A percentile compares a stretch with the other conserved stretches of the same genome.
These are phyloP conservation scores for Cerceris ruficornis DNA, from an alignment of 2,888 invertebrate species.

Conservation along the genomic window DNA sequence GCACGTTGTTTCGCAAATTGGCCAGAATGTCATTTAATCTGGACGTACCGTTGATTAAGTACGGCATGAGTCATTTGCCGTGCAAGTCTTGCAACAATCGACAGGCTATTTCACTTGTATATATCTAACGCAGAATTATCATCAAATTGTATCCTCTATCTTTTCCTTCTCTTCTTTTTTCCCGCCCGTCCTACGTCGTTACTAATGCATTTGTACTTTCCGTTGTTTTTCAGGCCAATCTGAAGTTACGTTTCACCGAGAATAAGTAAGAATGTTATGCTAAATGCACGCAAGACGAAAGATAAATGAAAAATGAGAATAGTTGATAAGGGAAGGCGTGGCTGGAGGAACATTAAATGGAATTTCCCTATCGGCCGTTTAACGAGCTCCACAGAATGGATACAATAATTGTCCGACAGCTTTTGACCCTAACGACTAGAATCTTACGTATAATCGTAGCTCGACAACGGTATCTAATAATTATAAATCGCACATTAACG, in stretches of 20 bases:
- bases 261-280: neutral
- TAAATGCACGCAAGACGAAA: neutral
- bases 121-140: no score
- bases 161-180: neutral
- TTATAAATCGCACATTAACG: neutral
- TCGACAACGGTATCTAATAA: neutral
- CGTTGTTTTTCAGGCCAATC: neutral
- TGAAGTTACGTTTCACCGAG: neutral
- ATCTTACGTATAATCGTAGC: constrained; percentile 1
- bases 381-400: neutral
- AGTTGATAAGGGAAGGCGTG: neutral
- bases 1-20: constrained; percentile 32
- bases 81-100: neutral
- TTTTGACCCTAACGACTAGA: constrained; percentile 13
- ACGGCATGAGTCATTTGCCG: constrained; percentile 23
- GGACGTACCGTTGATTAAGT: constrained; percentile 35
- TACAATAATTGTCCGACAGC: constrained; percentile 25
- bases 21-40: constrained; percentile 39
- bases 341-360: neutral
- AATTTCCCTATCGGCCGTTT: constrained; percentile 5
- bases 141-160: no score
- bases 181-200: no score
- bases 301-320: neutral
- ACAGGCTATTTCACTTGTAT: neutral
- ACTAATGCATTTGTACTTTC: neutral